phyloP scores from a whole-genome alignment of 2,113 vertebrate species.

The Alouatta palliata region DNA sequence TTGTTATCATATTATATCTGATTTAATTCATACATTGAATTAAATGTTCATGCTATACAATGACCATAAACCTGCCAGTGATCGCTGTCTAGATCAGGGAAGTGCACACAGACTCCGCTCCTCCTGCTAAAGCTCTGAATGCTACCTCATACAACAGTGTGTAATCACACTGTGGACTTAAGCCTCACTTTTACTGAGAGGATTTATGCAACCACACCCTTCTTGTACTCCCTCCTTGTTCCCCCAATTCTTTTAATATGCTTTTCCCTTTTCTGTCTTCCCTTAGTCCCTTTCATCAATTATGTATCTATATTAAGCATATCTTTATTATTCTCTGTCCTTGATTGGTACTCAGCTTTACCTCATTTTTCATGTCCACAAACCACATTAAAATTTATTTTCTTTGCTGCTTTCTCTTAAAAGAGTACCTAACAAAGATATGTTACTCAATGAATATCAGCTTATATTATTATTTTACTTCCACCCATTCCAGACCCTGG shows the following conservation, averaged over 20 bases:
- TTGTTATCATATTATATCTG: background rate
- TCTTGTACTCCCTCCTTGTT: rapidly evolving
- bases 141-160: rapidly evolving
- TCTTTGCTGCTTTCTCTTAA: background rate
- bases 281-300: rapidly evolving
- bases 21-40: background rate
- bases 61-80: background rate
- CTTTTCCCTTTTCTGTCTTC: background rate
- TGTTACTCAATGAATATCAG: background rate
- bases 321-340: background rate
- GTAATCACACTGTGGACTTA: background rate
- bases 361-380: background rate
- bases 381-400: background rate
- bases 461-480: background rate
- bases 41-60: too few species aligned
- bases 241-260: background rate
- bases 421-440: background rate
- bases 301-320: background rate
- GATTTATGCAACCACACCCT: background rate
- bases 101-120: background rate
- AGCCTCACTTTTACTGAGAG: background rate
- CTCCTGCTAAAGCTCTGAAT: background rate
- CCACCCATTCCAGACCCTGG: background rate
- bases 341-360: background rate
- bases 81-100: background rate